Conservation (phyloP, 92 coral and sea anemone species). For the Bergia puertoricense region DNA sequence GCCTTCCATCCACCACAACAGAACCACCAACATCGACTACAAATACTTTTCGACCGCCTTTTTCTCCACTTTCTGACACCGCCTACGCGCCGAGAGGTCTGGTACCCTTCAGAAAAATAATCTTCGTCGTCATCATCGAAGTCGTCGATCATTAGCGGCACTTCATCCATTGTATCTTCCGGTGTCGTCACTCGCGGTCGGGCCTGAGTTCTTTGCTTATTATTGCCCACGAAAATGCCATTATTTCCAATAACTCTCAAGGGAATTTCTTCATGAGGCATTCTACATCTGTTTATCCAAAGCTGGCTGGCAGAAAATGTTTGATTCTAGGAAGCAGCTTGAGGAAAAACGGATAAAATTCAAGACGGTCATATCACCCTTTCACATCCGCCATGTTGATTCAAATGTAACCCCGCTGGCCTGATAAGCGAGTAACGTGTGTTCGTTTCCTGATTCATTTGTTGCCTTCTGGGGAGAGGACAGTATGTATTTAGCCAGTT, state of each 20-base stretch:
- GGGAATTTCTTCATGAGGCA: conserved; percentile 85
- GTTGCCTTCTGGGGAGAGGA: neutral
- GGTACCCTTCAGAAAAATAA: conserved; percentile 85
- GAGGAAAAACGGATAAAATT: neutral
- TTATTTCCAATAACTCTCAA: conserved; percentile 53
- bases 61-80: conserved; percentile 64
- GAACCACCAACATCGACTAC: conserved; percentile 72
- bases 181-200: conserved; percentile 45
- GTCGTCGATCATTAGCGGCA: conserved; percentile 78
- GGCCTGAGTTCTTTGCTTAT: conserved; percentile 33
- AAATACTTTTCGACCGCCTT: conserved; percentile 64
- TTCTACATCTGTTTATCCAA: conserved; percentile 3
- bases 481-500: neutral
- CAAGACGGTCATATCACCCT: conserved; percentile 5
- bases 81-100: conserved; percentile 71
- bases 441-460: neutral
- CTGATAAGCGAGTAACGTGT: conserved; percentile 17
- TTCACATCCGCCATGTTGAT: conserved; percentile 42
- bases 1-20: conserved; percentile 77
- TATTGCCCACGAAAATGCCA: conserved; percentile 9
- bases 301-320: neutral
- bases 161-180: conserved; percentile 66
- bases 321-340: neutral
- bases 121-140: conserved; percentile 82
- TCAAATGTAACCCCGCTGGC: conserved; percentile 33